phyloP scores from a whole-genome alignment of 2,113 vertebrate genomes.

The Perognathus longimembris region DNA sequence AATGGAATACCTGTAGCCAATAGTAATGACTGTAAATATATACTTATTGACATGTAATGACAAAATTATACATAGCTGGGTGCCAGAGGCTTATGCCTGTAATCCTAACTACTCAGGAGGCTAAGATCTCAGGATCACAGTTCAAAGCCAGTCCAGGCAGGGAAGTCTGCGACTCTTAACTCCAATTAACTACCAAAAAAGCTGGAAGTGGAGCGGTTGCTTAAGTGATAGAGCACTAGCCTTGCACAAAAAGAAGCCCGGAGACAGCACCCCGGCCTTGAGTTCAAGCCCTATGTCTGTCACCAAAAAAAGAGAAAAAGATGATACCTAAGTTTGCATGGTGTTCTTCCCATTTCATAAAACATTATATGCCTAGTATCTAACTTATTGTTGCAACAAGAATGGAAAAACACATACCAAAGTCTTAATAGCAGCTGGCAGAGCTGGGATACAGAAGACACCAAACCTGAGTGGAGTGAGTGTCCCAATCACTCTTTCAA shows the following conservation, averaged over 20 bases:
- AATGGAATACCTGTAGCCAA: background rate
- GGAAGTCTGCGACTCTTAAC: too few species aligned
- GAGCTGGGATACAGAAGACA: background rate
- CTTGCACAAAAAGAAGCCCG: too few species aligned
- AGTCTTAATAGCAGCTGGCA: background rate
- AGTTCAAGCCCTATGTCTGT: too few species aligned
- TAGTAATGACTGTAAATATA: background rate
- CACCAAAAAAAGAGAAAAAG: background rate
- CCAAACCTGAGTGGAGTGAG: background rate
- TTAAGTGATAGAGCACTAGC: too few species aligned
- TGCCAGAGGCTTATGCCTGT: too few species aligned
- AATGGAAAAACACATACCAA: background rate
- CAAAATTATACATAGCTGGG: too few species aligned
- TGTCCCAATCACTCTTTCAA: background rate
- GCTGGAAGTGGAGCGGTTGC: too few species aligned
- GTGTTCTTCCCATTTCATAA: background rate
- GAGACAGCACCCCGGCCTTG: too few species aligned
- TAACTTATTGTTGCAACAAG: constrained; percentile 1
- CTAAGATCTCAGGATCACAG: too few species aligned
- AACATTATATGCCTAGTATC: background rate
- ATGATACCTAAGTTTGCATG: background rate
- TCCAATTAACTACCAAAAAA: too few species aligned
- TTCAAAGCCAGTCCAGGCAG: too few species aligned
- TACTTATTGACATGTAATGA: background rate
- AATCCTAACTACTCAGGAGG: too few species aligned